Base-by-base conservation (phyloP, 2,113 vertebrate genomes). In the Thalassarche chlororhynchos region DNA sequence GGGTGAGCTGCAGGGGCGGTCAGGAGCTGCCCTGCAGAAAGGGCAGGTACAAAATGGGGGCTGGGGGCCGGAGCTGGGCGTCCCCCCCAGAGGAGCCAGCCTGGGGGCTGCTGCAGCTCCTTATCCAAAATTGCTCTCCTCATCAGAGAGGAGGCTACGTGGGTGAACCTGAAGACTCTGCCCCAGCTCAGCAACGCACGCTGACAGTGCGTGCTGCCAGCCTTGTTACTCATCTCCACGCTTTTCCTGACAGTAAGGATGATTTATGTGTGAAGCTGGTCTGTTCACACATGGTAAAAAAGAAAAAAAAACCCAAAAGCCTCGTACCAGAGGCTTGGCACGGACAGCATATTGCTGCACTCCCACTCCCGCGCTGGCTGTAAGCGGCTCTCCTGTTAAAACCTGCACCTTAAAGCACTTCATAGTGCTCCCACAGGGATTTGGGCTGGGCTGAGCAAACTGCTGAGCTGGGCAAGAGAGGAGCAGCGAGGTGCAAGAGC, bases 161-260 rank as follows among this genome's bases (percentile, higher is more conserved):
- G 5, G 69, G 69, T 1, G 1, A 32, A 46, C 17, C 17, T 2
- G 26, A 24, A 11, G 62, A 5, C 51, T 80, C 44, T 23, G 78
- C 58, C 36, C 20, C 17, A 23, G 69, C 38, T 74, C 20, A 44
- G 46, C 47, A 25, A 8, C 9, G 4, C 29, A 2, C 7, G 32
- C 62, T 31, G 26, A 11, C 9, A 1, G 3, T 16, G 26, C 1
- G 1, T 4, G 57, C 57, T 71, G 65, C 66, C 42, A 12, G 61
- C 29, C 40, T 55, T 3, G 1, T 38, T 8, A 5, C 1, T 32
- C 29, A 6, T 8, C 36, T 7, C 31, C 44, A 14, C 0, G 12
- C 62, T 19, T 28, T 13, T 42, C 42, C 58, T 17, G 66, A 15
- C 42, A 9, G 23, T 3, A 6, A 24, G 58, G 68, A 8, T 28